Evolutionary conservation across 2,888 invertebrate species (phyloP), one percentile per base, ranked within the genome.

Genomic region (Branchellion lobata): DNA sequence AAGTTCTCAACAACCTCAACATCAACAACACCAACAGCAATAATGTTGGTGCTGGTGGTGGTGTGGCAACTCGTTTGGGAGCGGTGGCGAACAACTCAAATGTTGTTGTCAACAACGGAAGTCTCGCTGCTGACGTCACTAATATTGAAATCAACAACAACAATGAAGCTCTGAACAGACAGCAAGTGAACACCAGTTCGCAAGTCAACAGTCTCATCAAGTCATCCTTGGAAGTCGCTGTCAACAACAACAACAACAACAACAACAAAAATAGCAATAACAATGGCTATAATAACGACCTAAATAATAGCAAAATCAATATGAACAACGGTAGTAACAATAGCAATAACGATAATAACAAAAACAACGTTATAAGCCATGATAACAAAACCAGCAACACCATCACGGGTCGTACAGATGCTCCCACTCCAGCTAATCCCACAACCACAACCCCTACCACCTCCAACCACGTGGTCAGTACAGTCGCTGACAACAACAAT

Each of bases 1-100:
- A 79, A 72, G 65, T 81, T 65, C 79, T 77, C 11, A 29, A 11
- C 27, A 73, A 73, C 31, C 14, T 53, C 11, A 77, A 77, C 61
- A 24, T 57, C 5, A 57, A 57, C 61, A n/a, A 18, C 14, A 8
- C 61, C n/a, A n/a, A n/a, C 21, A n/a, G n/a, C 21, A n/a, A n/a
- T n/a, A n/a, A 5, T 24, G 24, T 5, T 24, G 24, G 61, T 57
- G 24, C 3, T 57, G 61, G 61, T 57, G 61, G 61, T 57, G 61
- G 61, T 57, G 61, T n/a, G 8, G 14, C 40, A 5, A 40, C 40
- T 8, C 40, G 40, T 40, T 40, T 8, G 5, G 40, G 40, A 40
- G 40, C 14, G 40, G 14, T 40, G 8, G 14, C 5, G 8, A 40
- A 40, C 40, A 40, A 40, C 40, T 14, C 14, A 5, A 40, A 40